Conservation (phyloP, 2,888 invertebrate genomes). For the Nomada hirtipes region DNA sequence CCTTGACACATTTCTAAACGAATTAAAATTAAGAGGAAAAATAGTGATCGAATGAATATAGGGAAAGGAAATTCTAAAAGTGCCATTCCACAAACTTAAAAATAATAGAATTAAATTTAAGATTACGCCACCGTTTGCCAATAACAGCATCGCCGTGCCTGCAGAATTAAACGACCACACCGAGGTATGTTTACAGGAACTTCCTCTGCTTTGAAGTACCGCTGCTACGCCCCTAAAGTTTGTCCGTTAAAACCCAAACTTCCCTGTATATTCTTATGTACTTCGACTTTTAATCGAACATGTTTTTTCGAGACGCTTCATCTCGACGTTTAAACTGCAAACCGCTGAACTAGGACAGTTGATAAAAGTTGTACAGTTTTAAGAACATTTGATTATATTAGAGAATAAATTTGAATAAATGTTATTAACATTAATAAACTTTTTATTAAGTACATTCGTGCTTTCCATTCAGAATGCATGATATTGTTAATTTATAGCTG, state of each 20-base stretch:
- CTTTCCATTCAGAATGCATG: too few species aligned
- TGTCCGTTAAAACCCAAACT: slow-evolving; percentile 1
- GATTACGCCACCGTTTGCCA: too few species aligned
- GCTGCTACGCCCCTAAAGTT: neutral
- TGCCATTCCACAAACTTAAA: too few species aligned
- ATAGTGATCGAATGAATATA: too few species aligned
- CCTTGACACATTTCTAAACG: too few species aligned
- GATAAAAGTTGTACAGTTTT: neutral
- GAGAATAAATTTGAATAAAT: too few species aligned
- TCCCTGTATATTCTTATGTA: neutral
- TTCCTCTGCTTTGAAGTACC: slow-evolving; percentile 1
- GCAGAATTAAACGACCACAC: neutral
- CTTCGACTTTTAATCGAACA: neutral
- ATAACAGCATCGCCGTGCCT: neutral
- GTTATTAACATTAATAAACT: neutral
- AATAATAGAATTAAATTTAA: too few species aligned
- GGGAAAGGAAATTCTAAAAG: too few species aligned
- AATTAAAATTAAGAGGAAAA: too few species aligned
- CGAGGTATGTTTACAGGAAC: neutral
- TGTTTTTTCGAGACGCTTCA: neutral
- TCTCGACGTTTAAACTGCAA: neutral
- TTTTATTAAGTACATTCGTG: neutral
- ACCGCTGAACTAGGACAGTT: neutral
- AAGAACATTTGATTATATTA: neutral
- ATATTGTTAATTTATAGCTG: too few species aligned